Percentiles rank a stretch among this genome's conserved stretches.
Evolutionary conservation across 2,113 vertebrate species (phyloP).

Genomic region (Chunga burmeisteri): DNA sequence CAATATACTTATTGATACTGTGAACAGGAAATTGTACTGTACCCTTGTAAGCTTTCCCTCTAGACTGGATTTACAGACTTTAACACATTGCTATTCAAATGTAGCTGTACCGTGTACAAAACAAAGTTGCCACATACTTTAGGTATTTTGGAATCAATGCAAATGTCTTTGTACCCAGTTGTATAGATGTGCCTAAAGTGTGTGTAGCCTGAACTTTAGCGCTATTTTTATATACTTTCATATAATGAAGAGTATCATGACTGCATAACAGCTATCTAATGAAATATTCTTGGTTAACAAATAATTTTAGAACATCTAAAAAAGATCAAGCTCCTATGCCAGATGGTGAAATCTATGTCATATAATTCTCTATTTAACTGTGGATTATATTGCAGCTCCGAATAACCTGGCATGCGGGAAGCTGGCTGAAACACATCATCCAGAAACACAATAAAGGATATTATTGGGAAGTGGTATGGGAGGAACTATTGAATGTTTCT

Average conservation of each 20-base stretch:
- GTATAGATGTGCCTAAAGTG: not conserved
- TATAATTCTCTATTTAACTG: not conserved
- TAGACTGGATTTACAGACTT: not conserved
- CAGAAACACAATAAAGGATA: not conserved
- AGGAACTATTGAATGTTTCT: constrained; percentile 11
- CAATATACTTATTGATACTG: not conserved
- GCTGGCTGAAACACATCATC: not conserved
- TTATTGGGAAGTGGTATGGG: not conserved
- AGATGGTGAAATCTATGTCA: constrained; percentile 3
- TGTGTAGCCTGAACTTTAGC: not conserved
- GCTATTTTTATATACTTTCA: not conserved
- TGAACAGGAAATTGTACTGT: not conserved
- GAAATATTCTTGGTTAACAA: not conserved
- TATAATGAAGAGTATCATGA: not conserved
- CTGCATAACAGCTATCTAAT: not conserved
- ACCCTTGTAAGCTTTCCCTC: not conserved
- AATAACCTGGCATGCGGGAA: not conserved
- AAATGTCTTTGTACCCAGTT: not conserved
- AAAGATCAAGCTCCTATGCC: not conserved
- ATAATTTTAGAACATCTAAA: constrained; percentile 6
- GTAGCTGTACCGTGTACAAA: not conserved
- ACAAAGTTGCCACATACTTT: not conserved
- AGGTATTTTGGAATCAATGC: not conserved
- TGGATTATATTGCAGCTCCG: not conserved
- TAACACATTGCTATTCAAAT: not conserved